Evolutionary conservation across 2,797 vertebrate species (phyloP).

Genomic region (Pteropus rufus): DNA sequence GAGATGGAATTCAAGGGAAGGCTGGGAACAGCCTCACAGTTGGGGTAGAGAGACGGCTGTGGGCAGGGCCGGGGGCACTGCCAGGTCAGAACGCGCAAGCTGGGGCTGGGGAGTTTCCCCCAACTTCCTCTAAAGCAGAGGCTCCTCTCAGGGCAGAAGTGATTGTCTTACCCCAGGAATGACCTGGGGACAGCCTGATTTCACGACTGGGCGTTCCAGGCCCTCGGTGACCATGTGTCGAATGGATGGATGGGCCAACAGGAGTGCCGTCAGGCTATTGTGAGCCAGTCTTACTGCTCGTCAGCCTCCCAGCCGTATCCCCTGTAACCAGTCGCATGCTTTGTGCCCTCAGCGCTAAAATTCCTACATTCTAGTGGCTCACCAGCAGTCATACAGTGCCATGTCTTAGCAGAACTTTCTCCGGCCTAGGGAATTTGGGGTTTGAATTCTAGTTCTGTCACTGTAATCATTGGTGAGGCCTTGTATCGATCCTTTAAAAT

Average conservation of each 20-base stretch:
- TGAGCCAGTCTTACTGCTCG: neutral
- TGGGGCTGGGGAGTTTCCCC: neutral
- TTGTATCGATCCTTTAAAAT: neutral
- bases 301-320: neutral
- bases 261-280: accelerated
- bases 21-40: neutral
- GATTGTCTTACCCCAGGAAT: neutral
- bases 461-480: neutral
- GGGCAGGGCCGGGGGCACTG: accelerated
- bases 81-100: accelerated
- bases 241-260: accelerated
- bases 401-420: accelerated
- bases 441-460: neutral
- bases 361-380: accelerated
- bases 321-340: neutral
- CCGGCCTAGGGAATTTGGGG: neutral
- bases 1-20: neutral
- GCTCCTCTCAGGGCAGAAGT: neutral
- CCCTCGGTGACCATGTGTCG: accelerated
- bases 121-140: neutral
- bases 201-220: neutral
- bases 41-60: accelerated
- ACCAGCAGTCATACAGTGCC: accelerated
- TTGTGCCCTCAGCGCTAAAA: neutral
- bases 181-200: neutral